These are phyloP conservation scores for Scaptomyza pallida DNA, from an alignment of 1,140 invertebrate genomes.

Conservation along the genomic window DNA sequence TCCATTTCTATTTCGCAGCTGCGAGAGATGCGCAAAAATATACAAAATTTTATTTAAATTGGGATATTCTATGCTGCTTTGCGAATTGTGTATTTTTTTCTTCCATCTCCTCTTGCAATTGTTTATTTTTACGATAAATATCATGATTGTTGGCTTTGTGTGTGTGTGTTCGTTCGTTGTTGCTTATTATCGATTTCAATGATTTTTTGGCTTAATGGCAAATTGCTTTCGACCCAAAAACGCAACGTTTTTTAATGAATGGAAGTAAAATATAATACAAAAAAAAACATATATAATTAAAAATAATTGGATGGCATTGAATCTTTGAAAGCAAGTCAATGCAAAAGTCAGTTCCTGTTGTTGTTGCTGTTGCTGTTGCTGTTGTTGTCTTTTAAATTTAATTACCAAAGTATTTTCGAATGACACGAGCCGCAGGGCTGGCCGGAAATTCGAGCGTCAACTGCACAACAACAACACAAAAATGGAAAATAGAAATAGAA, in stretches of 20 bases:
- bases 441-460: conserved; percentile 70
- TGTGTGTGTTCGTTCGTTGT: too few relatives aligned
- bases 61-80: conserved; percentile 25
- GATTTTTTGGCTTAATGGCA: conserved; percentile 43
- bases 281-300: conserved; percentile 53
- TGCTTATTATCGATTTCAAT: conserved; percentile 58
- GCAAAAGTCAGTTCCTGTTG: conserved; percentile 36
- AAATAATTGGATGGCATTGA: conserved; percentile 66
- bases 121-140: conserved; percentile 54
- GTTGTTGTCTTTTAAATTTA: conserved; percentile 67
- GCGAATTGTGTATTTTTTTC: conserved; percentile 1
- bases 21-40: not conserved
- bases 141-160: conserved; percentile 19
- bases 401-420: conserved; percentile 71
- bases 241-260: not conserved
- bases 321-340: not conserved
- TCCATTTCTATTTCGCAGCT: conserved; percentile 13
- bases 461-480: too few relatives aligned
- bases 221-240: conserved; percentile 39
- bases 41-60: conserved; percentile 62
- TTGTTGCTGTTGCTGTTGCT: conserved; percentile 28
- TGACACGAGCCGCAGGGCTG: conserved; percentile 38
- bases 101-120: conserved; percentile 18
- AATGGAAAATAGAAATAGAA: conserved; percentile 45
- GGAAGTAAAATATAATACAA: not conserved